Percentiles rank a stretch among this genome's conserved stretches.
These are phyloP conservation scores for Brachypalpus laphriformis DNA, from an alignment of 2,888 invertebrate genomes.

Conservation along the genomic window DNA sequence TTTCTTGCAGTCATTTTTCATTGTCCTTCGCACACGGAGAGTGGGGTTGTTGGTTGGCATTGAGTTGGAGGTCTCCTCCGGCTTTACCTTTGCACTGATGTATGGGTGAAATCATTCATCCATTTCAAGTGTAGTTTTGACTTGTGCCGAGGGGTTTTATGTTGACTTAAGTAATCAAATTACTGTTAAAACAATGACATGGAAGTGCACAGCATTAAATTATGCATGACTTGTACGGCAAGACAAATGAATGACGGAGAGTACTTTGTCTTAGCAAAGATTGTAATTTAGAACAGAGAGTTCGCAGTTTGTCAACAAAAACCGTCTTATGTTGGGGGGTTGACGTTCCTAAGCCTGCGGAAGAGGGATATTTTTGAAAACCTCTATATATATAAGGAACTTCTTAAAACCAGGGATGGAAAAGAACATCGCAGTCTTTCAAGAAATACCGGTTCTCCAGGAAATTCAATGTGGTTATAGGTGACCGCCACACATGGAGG, in stretches of 20 bases:
- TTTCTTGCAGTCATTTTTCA: constrained; percentile 23
- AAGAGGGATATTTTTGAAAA: too few relatives aligned
- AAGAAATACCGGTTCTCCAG: too few relatives aligned
- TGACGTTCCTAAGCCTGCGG: too few relatives aligned
- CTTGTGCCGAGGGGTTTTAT: neutral
- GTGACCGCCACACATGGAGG: too few relatives aligned
- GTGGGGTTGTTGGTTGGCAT: neutral
- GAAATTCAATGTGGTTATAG: too few relatives aligned
- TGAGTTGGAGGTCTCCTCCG: neutral
- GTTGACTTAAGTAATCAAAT: constrained; percentile 33
- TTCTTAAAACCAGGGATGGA: too few relatives aligned
- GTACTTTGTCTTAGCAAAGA: neutral
- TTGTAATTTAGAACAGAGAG: neutral
- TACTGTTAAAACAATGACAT: constrained; percentile 5
- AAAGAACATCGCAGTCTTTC: too few relatives aligned
- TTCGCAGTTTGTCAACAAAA: too few relatives aligned
- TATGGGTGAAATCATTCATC: neutral
- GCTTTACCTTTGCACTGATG: too few relatives aligned
- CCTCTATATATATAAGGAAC: too few relatives aligned
- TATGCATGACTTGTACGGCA: neutral
- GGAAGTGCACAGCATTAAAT: constrained; percentile 11
- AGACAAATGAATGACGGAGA: neutral
- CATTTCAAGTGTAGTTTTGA: constrained; percentile 11
- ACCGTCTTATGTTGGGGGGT: too few relatives aligned
- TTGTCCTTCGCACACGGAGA: neutral